Evolutionary conservation across 37 sponge, comb jelly and placozoan species (phyloP).

Genomic region (Dysidea cf. avara): DNA sequence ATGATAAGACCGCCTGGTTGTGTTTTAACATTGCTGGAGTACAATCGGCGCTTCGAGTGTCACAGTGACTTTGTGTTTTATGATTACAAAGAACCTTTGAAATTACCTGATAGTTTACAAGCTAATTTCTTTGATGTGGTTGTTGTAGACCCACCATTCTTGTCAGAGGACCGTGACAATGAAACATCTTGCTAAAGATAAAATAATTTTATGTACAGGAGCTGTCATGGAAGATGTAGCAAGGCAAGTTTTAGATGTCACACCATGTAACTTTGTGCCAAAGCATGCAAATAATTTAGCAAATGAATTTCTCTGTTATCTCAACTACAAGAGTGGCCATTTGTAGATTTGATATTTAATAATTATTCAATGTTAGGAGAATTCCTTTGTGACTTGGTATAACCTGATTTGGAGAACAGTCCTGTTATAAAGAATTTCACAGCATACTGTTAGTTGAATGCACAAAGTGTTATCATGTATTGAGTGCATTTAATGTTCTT

Average conservation of each 20-base stretch:
- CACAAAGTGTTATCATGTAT: no score
- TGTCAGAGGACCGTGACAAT: conserved; percentile 79
- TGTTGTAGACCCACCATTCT: conserved; percentile 80
- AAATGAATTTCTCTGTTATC: conserved; percentile 72
- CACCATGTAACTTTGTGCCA: conserved; percentile 46
- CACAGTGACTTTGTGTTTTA: conserved; percentile 65
- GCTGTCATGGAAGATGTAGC: conserved; percentile 62
- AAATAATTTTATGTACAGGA: conserved; percentile 64
- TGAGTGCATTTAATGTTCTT: no score
- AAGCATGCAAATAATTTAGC: conserved; percentile 59
- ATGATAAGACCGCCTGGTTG: conserved; percentile 16
- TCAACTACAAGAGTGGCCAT: conserved; percentile 56
- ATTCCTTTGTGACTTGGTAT: background rate
- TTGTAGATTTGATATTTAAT: background rate
- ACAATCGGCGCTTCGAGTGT: conserved; percentile 55
- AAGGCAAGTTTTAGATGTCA: conserved; percentile 39
- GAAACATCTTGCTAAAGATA: conserved; percentile 55
- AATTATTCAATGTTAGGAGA: background rate
- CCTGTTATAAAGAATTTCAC: background rate
- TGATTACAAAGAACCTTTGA: conserved; percentile 75
- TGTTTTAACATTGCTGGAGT: conserved; percentile 57
- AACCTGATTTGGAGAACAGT: background rate
- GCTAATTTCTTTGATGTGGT: conserved; percentile 59
- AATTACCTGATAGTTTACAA: conserved; percentile 29
- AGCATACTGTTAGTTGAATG: no score